Conservation (phyloP, 1,140 invertebrate genomes). For the Temnothorax nylanderi region DNA sequence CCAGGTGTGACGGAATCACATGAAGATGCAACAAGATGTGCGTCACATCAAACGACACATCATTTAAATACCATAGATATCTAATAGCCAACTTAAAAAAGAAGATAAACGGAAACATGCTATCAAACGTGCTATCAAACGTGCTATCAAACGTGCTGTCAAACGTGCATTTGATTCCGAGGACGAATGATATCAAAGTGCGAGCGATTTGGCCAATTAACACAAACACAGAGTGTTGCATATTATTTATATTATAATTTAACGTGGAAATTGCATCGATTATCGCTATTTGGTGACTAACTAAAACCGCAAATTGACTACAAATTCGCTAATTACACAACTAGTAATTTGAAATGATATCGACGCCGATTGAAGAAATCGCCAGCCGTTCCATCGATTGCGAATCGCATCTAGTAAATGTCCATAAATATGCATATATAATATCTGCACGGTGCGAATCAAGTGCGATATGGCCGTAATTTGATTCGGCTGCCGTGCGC, state of each 20-base stretch:
- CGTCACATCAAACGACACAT: neutral
- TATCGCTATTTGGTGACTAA: slow-evolving; percentile 34
- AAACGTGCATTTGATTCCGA: neutral
- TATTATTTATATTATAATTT: slow-evolving; percentile 17
- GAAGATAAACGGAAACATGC: neutral
- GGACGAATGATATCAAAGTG: neutral
- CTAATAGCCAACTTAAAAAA: neutral
- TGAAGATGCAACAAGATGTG: no score
- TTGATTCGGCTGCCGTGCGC: slow-evolving; percentile 29
- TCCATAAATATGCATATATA: slow-evolving; percentile 59
- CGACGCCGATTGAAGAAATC: slow-evolving; percentile 31
- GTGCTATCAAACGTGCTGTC: neutral
- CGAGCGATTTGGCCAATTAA: neutral
- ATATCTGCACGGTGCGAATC: slow-evolving; percentile 42
- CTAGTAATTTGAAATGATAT: slow-evolving; percentile 11
- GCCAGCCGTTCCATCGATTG: neutral
- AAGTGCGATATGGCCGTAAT: slow-evolving; percentile 43
- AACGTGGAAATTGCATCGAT: slow-evolving; percentile 2
- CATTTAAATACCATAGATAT: neutral
- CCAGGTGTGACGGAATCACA: neutral
- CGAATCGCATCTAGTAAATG: slow-evolving; percentile 33
- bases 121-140: neutral
- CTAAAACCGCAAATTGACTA: slow-evolving; percentile 28
- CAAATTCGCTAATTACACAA: slow-evolving; percentile 42
- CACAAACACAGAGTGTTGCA: no score